A percentile compares a stretch with the other conserved stretches of the same genome.
Evolutionary conservation across 1,140 invertebrate genomes (phyloP).

Genomic region (Temnothorax curvispinosus): DNA sequence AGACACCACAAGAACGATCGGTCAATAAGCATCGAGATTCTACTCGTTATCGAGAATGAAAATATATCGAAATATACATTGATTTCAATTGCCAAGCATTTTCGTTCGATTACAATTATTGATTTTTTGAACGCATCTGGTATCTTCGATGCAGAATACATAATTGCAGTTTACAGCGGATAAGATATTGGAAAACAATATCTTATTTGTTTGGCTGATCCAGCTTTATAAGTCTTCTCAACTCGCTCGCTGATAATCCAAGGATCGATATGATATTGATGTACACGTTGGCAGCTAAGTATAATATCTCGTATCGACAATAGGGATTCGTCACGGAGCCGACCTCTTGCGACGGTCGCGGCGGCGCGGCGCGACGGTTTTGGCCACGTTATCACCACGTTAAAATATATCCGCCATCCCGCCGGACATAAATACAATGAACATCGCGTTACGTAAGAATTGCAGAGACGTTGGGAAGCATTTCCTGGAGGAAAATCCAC

Average conservation of each 20-base stretch:
- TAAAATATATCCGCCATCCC: too few species aligned
- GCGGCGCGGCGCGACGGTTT: too few species aligned
- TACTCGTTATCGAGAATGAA: not conserved
- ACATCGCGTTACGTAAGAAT: not conserved
- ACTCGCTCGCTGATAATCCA: not conserved
- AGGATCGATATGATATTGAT: not conserved
- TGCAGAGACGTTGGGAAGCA: too few species aligned
- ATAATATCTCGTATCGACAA: not conserved
- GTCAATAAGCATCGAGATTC: constrained; percentile 6
- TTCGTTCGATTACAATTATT: not conserved
- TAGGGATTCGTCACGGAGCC: not conserved
- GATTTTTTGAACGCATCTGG: not conserved
- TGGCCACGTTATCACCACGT: too few species aligned
- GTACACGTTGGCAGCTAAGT: not conserved
- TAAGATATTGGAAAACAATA: not conserved
- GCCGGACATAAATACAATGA: not conserved
- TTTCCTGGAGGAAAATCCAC: not conserved
- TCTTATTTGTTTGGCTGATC: not conserved
- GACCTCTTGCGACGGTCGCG: not conserved
- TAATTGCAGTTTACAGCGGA: not conserved
- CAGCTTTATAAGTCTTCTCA: not conserved
- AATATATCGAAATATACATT: not conserved
- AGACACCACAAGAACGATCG: not conserved
- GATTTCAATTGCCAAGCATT: not conserved
- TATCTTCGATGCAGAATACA: not conserved